Evolutionary conservation across 2,797 vertebrate genomes (phyloP), one percentile per base, ranked within the genome.

Genomic region (Acipenser transmontanus): DNA sequence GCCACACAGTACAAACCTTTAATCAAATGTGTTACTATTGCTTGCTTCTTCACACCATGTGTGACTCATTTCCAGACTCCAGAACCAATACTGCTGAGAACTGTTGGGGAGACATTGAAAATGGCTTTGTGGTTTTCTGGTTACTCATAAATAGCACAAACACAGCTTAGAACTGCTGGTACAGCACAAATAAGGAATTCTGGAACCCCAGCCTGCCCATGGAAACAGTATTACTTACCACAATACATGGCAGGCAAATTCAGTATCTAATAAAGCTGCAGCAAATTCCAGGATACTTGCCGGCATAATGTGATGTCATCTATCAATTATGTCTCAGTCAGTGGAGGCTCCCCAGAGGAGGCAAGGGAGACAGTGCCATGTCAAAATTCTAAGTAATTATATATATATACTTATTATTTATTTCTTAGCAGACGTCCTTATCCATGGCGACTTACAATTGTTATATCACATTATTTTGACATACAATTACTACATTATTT

Each of bases 211-310:
- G 80, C 81, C 76, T 84, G 82, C 80, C 82, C 75, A 64, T 85
- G 87, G 84, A 91, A 91, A 89, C 82, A 81, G 80, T 80, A 80
- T 75, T 74, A 84, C 64, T 82, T 66, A 84, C 90, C 88, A 66
- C 88, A 83, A 81, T 2, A 74, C 85, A 88, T 77, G 82, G 75
- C 83, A 83, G 82, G 78, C 77, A 64, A 74, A 64, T 74, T 81
- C 71, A 69, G 78, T 74, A 73, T 49, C 34, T 3, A 34, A 34
- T 34, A 34, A 34, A 81, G 81, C 84, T 80, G 80, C 79, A 76
- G 77, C 72, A 80, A 80, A 77, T 88, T 87, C 87, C 9, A 17
- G 77, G 74, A 71, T 78, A 81, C 79, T 90, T 89, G 89, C 84
- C 81, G 76, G 77, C 78, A 78, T 80, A 80, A 86, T 91, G 34